Conservation (phyloP, 1,140 invertebrate genomes). For the Apocrypta bakeri region DNA sequence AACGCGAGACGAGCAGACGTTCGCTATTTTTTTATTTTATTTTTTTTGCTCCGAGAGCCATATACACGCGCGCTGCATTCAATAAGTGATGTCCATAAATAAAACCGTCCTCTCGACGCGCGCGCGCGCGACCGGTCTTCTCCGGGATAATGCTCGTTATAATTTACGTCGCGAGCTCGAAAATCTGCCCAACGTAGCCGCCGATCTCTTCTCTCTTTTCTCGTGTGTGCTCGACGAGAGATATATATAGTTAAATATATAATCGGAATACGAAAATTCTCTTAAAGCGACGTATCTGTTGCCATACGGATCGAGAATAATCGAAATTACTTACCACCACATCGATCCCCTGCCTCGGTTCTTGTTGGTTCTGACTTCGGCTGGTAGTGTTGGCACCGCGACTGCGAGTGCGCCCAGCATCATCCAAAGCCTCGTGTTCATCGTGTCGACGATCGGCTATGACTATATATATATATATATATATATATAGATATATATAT, state of each 20-base stretch:
- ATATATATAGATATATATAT: too few relatives aligned
- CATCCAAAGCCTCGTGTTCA: conserved; percentile 69
- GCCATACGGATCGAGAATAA: neutral
- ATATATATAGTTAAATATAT: too few relatives aligned
- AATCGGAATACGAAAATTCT: too few relatives aligned
- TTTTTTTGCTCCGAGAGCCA: too few relatives aligned
- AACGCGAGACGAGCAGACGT: too few relatives aligned
- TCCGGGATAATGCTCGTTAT: conserved; percentile 58
- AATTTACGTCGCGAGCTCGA: conserved; percentile 60
- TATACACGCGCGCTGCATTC: conserved; percentile 56
- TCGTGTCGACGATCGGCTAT: neutral
- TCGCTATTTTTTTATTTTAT: too few relatives aligned
- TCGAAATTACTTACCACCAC: conserved; percentile 74
- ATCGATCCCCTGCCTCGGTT: conserved; percentile 76
- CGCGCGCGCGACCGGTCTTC: conserved; percentile 57
- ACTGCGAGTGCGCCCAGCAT: conserved; percentile 64
- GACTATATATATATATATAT: too few relatives aligned
- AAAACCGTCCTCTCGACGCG: conserved; percentile 53
- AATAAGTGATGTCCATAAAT: conserved; percentile 64
- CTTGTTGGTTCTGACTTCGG: conserved; percentile 71
- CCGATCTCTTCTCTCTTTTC: neutral
- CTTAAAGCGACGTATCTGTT: too few relatives aligned
- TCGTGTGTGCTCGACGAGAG: too few relatives aligned
- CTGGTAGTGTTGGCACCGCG: conserved; percentile 61
- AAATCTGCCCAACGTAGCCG: too few relatives aligned